Evolutionary conservation across 2,113 vertebrate genomes (phyloP).

Genomic region (Leptocoma aspasia): DNA sequence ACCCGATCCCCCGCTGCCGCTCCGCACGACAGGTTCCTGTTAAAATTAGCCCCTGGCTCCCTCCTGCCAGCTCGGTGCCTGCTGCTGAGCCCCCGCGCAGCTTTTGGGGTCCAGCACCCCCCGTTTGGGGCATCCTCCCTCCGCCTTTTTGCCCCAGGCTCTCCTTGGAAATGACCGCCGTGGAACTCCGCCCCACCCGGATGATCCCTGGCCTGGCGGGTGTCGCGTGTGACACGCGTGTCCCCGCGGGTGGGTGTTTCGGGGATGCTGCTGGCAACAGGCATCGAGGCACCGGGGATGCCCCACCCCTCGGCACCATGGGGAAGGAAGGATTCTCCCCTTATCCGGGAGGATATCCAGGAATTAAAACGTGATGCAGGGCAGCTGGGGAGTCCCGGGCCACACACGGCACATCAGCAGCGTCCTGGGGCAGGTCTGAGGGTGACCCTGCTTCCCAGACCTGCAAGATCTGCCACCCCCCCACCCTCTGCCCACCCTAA

Average conservation of each 20-base stretch:
- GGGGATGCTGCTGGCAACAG: neutral
- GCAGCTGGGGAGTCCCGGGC: neutral
- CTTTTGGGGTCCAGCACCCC: neutral
- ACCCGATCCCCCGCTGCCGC: neutral
- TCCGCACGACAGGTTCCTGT: neutral
- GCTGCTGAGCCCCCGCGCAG: fast-evolving
- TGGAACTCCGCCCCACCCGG: fast-evolving
- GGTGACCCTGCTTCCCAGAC: neutral
- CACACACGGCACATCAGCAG: fast-evolving
- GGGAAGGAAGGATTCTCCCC: neutral
- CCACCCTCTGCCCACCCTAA: neutral
- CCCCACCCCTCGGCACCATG: fast-evolving
- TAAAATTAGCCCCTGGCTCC: constrained; percentile 26
- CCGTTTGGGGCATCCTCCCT: neutral
- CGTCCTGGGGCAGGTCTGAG: too few species aligned
- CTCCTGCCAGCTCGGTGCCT: fast-evolving
- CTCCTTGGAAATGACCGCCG: fast-evolving
- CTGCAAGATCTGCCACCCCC: neutral
- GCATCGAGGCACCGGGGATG: neutral
- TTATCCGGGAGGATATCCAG: neutral
- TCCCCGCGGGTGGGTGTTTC: fast-evolving
- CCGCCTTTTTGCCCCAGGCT: neutral
- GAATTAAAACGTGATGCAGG: neutral
- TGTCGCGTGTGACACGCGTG: fast-evolving
- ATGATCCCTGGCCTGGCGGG: fast-evolving